Evolutionary conservation across 1,140 invertebrate genomes (phyloP).

Genomic region (Zaprionus vittiger): DNA sequence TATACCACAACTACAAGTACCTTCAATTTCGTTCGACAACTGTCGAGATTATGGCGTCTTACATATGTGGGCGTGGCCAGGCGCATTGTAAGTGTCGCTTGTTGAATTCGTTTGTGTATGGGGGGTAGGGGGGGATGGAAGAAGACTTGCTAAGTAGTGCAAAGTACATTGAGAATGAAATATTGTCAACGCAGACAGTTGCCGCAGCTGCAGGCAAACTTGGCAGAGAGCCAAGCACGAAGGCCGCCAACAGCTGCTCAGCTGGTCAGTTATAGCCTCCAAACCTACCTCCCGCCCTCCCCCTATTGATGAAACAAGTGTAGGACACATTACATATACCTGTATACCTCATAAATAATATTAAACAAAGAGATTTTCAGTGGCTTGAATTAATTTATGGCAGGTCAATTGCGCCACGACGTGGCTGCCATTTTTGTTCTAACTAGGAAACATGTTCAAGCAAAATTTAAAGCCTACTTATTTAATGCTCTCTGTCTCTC

Average conservation of each 20-base stretch:
- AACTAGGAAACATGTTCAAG: background rate
- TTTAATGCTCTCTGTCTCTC: slow-evolving; percentile 1
- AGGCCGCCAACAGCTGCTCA: slow-evolving; percentile 32
- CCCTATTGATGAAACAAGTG: background rate
- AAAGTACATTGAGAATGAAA: slow-evolving; percentile 46
- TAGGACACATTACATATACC: background rate
- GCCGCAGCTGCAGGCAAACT: slow-evolving; percentile 57
- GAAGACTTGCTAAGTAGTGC: slow-evolving; percentile 4
- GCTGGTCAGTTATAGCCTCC: background rate
- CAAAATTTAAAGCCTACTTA: slow-evolving; percentile 44
- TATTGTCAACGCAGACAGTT: slow-evolving; percentile 63
- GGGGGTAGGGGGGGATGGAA: background rate
- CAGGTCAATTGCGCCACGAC: background rate
- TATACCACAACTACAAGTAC: background rate
- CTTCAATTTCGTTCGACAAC: slow-evolving; percentile 16
- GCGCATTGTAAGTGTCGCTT: slow-evolving; percentile 33
- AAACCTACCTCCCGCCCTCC: background rate
- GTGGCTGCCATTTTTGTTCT: no score
- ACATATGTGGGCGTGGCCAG: slow-evolving; percentile 13
- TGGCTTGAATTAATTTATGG: background rate
- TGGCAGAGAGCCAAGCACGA: slow-evolving; percentile 57
- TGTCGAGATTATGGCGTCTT: slow-evolving; percentile 14
- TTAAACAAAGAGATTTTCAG: no score
- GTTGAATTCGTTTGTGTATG: slow-evolving; percentile 36
- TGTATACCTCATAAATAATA: no score